These are phyloP conservation scores for Tympanuchus pallidicinctus DNA, from an alignment of 2,113 vertebrate species.

Conservation along the genomic window DNA sequence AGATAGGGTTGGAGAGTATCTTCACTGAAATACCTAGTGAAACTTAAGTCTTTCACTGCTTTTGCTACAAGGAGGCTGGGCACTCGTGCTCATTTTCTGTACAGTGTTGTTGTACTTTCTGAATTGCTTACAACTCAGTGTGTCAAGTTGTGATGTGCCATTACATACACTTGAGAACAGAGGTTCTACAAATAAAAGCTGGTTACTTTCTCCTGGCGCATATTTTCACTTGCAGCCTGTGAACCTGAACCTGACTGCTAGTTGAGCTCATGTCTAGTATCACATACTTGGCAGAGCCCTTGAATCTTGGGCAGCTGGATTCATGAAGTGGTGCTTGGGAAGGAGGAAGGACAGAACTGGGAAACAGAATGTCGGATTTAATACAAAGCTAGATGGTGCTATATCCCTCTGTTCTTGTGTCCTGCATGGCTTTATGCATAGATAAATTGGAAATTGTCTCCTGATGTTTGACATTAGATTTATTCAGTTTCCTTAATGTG, in stretches of 20 bases:
- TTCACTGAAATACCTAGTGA: neutral
- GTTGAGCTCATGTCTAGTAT: neutral
- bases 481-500: neutral
- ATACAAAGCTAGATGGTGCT: neutral
- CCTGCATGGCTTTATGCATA: neutral
- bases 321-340: neutral
- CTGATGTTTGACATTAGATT: neutral
- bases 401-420: neutral
- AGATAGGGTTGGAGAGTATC: neutral
- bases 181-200: neutral
- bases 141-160: neutral
- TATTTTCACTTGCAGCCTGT: neutral
- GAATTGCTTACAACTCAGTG: neutral
- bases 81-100: neutral
- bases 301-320: neutral
- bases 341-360: neutral
- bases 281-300: neutral
- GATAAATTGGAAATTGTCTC: neutral
- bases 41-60: neutral
- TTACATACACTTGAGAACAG: rapidly evolving
- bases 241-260: neutral
- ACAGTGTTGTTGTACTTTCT: neutral
- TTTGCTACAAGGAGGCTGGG: neutral
- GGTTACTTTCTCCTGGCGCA: neutral
- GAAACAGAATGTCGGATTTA: neutral